Evolutionary conservation across 1,140 invertebrate species (phyloP), one percentile per base, ranked within the genome.

Genomic region (Aradophagus sp.): DNA sequence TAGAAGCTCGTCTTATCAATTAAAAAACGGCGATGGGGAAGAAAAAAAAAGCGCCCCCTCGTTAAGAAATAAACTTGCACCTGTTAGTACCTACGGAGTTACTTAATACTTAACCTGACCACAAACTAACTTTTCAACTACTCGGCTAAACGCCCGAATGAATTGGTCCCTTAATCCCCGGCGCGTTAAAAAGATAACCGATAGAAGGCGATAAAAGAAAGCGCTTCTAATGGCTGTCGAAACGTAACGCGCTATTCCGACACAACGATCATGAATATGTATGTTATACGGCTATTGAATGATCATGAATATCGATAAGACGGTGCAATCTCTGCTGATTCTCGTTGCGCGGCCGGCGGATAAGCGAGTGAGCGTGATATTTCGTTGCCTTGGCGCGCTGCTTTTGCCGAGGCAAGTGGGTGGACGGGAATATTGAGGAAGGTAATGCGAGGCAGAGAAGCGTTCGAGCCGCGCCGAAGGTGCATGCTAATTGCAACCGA

Each of bases 351-450:
- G 36, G 17, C 62, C 26, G 27, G 41, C 32, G 55, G 53, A 59
- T 67, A 67, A 52, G 45, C 12, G 65, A 68, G 47, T 59, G 55
- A 61, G 45, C 58, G 66, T 61, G 47, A 56, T 50, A 62, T 63
- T 63, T 70, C 17, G 23, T 50, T 58, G 48, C 23, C 34, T 34
- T 48, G 34, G 35, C 16, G 27, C 12, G 23, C 39, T 35, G 50
- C 12, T 55, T 59, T 69, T 65, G 63, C 16, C 47, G 65, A 65
- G 63, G 73, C 70, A 77, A 59, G 77, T 79, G 78, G 77, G 79
- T 74, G 72, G 67, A 78, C 77, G 19, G 55, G 73, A 45, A 67
- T 73, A 72, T 62, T 45, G 75, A 74, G 66, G 69, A 74, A 77
- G 74, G 62, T 50, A 68, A 59, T 34, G 63, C 53, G 53, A 68